Evolutionary conservation across 2,888 invertebrate genomes (phyloP).

Genomic region (Diarsia rubi): DNA sequence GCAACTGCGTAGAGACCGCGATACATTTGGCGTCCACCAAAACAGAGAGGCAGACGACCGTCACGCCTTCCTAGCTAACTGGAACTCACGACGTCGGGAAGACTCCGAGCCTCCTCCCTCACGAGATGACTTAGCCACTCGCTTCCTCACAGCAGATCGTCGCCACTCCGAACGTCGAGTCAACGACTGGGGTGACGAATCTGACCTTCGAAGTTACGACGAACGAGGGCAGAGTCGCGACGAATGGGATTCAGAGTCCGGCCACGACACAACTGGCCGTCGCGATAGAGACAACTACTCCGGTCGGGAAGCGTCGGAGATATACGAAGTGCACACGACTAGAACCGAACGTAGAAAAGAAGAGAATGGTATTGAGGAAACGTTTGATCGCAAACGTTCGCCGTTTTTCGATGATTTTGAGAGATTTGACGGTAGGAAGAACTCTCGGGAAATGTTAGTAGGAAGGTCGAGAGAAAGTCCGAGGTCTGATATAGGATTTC

Average conservation of each 20-base stretch:
- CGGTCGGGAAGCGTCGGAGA: conserved; percentile 86
- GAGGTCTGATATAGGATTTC: conserved; percentile 83
- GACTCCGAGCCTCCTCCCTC: conserved; percentile 79
- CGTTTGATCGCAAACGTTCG: conserved; percentile 83
- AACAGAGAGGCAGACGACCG: conserved; percentile 91
- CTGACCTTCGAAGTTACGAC: conserved; percentile 81
- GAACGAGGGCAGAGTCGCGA: conserved; percentile 83
- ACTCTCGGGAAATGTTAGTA: conserved; percentile 88
- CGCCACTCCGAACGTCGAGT: conserved; percentile 76
- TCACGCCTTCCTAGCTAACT: conserved; percentile 88
- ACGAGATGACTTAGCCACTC: conserved; percentile 84
- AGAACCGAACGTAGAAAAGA: conserved; percentile 82
- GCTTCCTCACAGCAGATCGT: conserved; percentile 85
- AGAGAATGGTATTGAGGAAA: conserved; percentile 81
- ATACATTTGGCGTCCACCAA: conserved; percentile 94
- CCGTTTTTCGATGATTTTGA: conserved; percentile 87
- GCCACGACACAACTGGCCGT: conserved; percentile 78
- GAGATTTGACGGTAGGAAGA: conserved; percentile 87
- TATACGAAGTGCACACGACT: conserved; percentile 86
- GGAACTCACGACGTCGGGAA: conserved; percentile 86
- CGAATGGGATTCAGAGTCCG: conserved; percentile 89
- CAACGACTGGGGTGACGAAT: conserved; percentile 87
- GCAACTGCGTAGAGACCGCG: conserved; percentile 93
- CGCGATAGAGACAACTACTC: conserved; percentile 84
- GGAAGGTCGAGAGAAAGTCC: conserved; percentile 86